A percentile compares a stretch with the other conserved stretches of the same genome.
Conservation (phyloP, 1,140 invertebrate genomes). For the Oscheius sp. region DNA sequence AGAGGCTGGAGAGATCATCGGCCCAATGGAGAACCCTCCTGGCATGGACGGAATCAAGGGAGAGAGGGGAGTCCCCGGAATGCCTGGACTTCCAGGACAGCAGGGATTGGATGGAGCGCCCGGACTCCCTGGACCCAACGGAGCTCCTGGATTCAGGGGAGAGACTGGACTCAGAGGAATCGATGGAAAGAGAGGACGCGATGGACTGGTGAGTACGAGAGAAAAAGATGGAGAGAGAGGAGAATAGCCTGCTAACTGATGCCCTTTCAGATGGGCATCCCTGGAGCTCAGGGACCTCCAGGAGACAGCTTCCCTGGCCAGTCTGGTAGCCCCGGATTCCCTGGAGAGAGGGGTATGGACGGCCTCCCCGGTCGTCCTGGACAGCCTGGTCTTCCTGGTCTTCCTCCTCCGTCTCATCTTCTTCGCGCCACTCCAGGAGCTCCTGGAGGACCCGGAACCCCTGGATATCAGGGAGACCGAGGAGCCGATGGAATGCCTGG, state of each 20-base stretch:
- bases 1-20: constrained; percentile 57
- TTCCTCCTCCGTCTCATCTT: constrained; percentile 7
- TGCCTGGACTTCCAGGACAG: constrained; percentile 29
- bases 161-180: constrained; percentile 40
- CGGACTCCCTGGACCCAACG: constrained; percentile 37
- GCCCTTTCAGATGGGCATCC: constrained; percentile 35
- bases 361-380: constrained; percentile 37
- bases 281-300: constrained; percentile 31
- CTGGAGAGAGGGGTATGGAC: constrained; percentile 38
- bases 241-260: no score
- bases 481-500: constrained; percentile 41
- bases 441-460: constrained; percentile 30
- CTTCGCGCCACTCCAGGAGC: constrained; percentile 40
- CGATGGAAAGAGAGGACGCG: constrained; percentile 41
- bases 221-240: background rate
- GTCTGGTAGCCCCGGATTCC: constrained; percentile 25
- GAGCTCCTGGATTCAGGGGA: constrained; percentile 33
- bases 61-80: constrained; percentile 35
- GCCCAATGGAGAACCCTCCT: constrained; percentile 58
- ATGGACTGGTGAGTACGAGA: constrained; percentile 31
- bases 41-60: constrained; percentile 40
- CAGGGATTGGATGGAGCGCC: constrained; percentile 35
- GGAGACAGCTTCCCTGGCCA: constrained; percentile 36
- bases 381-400: constrained; percentile 26
- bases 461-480: constrained; percentile 32